phyloP scores from a whole-genome alignment of 2,113 vertebrate species.

The Oreochromis aureus region DNA sequence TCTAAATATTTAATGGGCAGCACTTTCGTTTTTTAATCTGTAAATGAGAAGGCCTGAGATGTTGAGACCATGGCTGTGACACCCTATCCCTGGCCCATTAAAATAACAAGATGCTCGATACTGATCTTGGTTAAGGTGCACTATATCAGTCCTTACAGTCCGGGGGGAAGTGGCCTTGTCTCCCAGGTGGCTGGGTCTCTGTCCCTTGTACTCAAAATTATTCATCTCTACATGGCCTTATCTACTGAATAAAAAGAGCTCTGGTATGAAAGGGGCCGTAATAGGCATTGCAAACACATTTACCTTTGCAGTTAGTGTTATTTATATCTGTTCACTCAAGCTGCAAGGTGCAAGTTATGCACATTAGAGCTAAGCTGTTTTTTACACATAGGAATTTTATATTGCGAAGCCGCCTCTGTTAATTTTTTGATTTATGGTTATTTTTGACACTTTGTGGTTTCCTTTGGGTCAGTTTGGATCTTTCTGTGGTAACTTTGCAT shows the following conservation, averaged over 20 bases:
- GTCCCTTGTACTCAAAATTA: constrained; percentile 4
- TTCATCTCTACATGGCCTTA: not conserved
- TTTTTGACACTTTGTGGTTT: not conserved
- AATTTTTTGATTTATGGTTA: rapidly evolving
- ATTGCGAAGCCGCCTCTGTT: not conserved
- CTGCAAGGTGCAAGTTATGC: not conserved
- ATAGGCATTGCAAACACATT: not conserved
- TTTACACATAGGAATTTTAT: not conserved
- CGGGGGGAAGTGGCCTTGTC: constrained; percentile 46
- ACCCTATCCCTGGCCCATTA: constrained; percentile 81
- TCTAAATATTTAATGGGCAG: constrained; percentile 85
- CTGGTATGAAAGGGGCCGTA: not conserved
- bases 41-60: constrained; percentile 85
- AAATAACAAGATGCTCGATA: constrained; percentile 87
- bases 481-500: not conserved
- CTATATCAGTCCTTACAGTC: constrained; percentile 41
- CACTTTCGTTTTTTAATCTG: constrained; percentile 85
- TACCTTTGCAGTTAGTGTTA: not conserved
- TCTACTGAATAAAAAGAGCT: not conserved
- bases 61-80: constrained; percentile 48
- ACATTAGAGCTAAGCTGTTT: not conserved
- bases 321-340: not conserved
- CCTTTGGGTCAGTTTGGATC: not conserved
- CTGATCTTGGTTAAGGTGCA: constrained; percentile 62
- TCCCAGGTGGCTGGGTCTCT: constrained; percentile 48